These are phyloP conservation scores for Fregata magnificens DNA, from an alignment of 2,113 vertebrate species.

Conservation along the genomic window DNA sequence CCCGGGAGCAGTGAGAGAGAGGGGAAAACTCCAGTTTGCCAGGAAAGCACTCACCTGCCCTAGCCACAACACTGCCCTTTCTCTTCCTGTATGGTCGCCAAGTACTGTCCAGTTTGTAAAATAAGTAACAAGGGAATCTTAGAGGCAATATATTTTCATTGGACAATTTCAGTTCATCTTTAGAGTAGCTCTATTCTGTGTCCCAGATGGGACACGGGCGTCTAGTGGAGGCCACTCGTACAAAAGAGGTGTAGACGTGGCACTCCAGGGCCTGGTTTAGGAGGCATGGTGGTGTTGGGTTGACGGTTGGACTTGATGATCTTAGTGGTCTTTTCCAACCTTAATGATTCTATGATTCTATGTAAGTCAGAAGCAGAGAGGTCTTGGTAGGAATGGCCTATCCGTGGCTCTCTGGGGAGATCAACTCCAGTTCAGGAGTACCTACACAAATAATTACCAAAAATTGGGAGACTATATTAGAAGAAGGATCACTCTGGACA, in stretches of 20 bases:
- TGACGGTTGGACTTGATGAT: too few species aligned
- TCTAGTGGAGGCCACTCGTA: neutral
- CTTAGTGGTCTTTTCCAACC: too few species aligned
- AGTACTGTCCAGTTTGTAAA: neutral
- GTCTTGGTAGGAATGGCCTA: neutral
- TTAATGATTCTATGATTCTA: too few species aligned
- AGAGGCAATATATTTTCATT: neutral
- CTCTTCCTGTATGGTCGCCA: neutral
- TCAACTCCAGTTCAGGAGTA: neutral
- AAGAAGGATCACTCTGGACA: neutral
- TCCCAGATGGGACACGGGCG: neutral
- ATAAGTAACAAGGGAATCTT: accelerated
- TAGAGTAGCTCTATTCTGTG: neutral
- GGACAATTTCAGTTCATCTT: neutral
- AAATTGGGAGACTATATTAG: neutral
- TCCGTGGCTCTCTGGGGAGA: neutral
- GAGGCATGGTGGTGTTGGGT: too few species aligned
- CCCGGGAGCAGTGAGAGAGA: neutral
- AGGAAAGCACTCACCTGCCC: neutral
- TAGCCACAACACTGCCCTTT: neutral
- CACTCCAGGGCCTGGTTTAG: too few species aligned
- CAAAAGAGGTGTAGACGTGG: too few species aligned
- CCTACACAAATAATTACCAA: neutral
- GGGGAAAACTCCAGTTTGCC: neutral
- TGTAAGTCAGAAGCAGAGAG: neutral